Conservation (phyloP, 2,113 vertebrate genomes). For the Eublepharis macularius region DNA sequence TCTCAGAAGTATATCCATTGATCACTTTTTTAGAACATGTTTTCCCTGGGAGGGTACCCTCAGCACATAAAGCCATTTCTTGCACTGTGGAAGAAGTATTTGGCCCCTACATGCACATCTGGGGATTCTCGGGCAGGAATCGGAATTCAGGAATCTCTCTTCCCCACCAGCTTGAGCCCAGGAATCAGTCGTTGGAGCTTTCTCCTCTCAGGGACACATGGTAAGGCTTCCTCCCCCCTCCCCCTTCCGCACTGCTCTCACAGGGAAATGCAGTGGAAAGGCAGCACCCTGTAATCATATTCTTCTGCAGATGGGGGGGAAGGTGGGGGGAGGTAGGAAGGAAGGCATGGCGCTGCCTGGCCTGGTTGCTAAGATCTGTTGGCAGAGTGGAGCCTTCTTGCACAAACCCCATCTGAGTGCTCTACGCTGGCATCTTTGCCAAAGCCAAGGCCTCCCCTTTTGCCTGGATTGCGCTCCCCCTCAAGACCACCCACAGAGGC, state of each 20-base stretch:
- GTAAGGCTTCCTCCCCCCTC: neutral
- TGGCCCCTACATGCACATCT: neutral
- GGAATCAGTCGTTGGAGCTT: neutral
- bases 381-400: neutral
- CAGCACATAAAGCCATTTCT: neutral
- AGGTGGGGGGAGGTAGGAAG: neutral
- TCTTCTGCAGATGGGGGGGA: neutral
- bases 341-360: neutral
- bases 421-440: neutral
- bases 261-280: neutral
- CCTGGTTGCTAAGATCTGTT: neutral
- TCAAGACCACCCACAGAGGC: neutral
- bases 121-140: neutral
- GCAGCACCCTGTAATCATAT: neutral
- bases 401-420: neutral
- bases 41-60: neutral
- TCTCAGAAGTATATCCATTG: too few relatives aligned
- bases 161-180: neutral
- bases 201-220: neutral
- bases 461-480: neutral
- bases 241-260: neutral
- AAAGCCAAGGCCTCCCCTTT: neutral
- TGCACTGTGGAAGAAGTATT: neutral
- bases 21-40: too few relatives aligned
- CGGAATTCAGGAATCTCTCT: neutral